These are phyloP conservation scores for Pseudorectes ferrugineus DNA, from an alignment of 2,113 vertebrate species.

Conservation along the genomic window DNA sequence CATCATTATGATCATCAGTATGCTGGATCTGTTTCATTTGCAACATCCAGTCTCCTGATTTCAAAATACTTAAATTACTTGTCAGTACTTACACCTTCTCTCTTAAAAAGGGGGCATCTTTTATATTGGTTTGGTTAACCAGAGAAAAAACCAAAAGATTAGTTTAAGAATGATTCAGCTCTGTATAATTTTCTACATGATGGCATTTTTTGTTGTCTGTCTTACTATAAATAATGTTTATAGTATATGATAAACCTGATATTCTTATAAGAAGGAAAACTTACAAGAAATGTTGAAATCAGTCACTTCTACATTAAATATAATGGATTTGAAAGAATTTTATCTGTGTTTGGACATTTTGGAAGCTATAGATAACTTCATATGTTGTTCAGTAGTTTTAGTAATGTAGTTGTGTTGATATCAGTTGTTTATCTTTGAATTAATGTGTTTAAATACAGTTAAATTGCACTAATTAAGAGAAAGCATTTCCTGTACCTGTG, in stretches of 20 bases:
- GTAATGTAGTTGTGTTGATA: not conserved
- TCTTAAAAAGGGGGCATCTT: not conserved
- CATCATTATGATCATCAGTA: not conserved
- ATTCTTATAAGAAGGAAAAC: not conserved
- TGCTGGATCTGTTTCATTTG: not conserved
- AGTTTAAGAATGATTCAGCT: not conserved
- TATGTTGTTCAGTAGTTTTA: not conserved
- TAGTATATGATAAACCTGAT: not conserved
- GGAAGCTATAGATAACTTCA: not conserved
- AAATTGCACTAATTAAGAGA: not conserved
- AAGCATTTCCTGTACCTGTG: not conserved
- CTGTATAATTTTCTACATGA: not conserved
- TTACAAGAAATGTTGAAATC: not conserved
- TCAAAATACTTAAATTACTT: not conserved
- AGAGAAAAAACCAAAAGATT: not conserved
- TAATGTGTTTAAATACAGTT: not conserved
- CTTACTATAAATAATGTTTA: not conserved
- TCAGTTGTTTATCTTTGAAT: not conserved
- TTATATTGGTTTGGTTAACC: not conserved
- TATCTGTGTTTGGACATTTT: not conserved
- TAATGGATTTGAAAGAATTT: not conserved
- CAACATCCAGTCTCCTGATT: not conserved
- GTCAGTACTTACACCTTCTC: not conserved
- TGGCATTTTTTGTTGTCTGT: not conserved
- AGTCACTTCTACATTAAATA: not conserved